phyloP scores from a whole-genome alignment of 2,113 vertebrate species.

The Grammomys dolichurus region DNA sequence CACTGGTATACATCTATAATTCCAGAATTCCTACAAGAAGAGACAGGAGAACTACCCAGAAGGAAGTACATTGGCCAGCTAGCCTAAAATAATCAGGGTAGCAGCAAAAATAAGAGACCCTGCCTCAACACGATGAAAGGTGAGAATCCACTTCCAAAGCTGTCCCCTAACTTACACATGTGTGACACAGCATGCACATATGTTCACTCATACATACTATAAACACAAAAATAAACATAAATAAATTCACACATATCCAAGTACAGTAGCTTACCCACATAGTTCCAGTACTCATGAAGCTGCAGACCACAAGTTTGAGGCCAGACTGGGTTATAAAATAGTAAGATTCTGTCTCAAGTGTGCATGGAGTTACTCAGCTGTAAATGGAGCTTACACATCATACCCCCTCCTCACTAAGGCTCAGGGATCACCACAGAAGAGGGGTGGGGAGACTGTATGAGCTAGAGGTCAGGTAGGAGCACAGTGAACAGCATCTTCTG shows the following conservation, averaged over 20 bases:
- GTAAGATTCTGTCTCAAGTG: background rate
- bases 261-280: background rate
- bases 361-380: background rate
- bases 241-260: background rate
- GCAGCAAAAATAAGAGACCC: background rate
- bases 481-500: background rate
- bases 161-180: background rate
- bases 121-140: background rate
- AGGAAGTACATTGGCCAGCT: background rate
- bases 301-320: background rate
- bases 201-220: background rate
- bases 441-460: background rate
- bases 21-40: background rate
- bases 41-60: background rate
- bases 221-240: background rate
- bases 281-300: background rate
- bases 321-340: background rate
- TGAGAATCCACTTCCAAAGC: background rate
- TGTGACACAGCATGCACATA: background rate
- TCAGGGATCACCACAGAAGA: too few relatives aligned
- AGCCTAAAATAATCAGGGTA: background rate
- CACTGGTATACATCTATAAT: background rate
- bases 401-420: background rate
- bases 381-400: background rate
- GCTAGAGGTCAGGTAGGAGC: background rate